Evolutionary conservation across 1,140 invertebrate species (phyloP), one percentile per base, ranked within the genome.

Genomic region (Drosophila quadrilineata): DNA sequence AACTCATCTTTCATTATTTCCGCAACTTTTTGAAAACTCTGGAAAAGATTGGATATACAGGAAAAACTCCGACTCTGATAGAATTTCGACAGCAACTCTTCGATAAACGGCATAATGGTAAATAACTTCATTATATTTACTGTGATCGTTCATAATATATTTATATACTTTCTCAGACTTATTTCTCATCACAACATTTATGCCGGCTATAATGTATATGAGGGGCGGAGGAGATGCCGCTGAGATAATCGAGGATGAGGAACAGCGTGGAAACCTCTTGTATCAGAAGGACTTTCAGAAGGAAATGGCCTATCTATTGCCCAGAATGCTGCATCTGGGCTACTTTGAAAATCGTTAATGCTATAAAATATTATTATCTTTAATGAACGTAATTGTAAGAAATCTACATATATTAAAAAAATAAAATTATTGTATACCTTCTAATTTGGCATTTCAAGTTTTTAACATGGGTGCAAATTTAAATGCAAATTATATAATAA

Each of bases 1-100:
- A 75, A 46, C 53, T 71, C 1, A 41, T 75, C 12, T 31, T 50
- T 12, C 36, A 63, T n/a, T 71, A 75, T 10, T 66, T 71, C 4
- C 12, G 24, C 2, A 48, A 31, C 19, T 66, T 71, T 2, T 6
- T 31, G 9, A 33, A 62, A 4, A 62, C 57, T n/a, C 45, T 73
- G 0, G 19, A 53, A 26, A 57, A 52, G 6, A 60, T 70, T 10
- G 48, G 33, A 0, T 69, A 19, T 14, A 29, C 59, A 1, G 60
- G 52, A 9, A 19, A 10, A 1, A 1, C 49, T 6, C 68, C 63
- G 1, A 50, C 8, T 29, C 12, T 71, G 29, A 3, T 60, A 8
- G 46, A 62, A 5, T 60, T 57, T 14, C 33, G 50, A 10, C 22
- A 36, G 6, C 54, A 67, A 14, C 38, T 67, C 2, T 52, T 67